These are phyloP conservation scores for Darevskia nairensis DNA, from an alignment of 2,797 vertebrate genomes.

Conservation along the genomic window DNA sequence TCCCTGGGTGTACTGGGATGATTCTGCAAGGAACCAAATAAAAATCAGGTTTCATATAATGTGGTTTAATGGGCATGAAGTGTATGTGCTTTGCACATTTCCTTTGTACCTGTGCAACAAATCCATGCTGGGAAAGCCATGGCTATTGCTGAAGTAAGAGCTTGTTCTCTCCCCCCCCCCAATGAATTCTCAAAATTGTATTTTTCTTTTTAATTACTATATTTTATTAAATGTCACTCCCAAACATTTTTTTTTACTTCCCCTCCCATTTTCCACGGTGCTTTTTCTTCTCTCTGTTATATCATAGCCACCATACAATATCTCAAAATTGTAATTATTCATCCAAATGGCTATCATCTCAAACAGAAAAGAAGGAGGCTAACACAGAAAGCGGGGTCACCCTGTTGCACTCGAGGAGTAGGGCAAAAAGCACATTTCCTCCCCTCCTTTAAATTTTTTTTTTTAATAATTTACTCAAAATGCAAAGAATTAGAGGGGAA, in stretches of 20 bases:
- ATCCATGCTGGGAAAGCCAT: background rate
- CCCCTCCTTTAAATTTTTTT: too few species aligned
- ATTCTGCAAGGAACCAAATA: background rate
- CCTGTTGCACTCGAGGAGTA: conserved; percentile 23
- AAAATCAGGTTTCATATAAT: background rate
- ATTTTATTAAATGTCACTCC: too few species aligned
- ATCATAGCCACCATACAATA: too few species aligned
- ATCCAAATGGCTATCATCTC: conserved; percentile 15
- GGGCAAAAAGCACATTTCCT: conserved; percentile 42
- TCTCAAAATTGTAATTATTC: conserved; percentile 13
- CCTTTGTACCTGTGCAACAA: background rate
- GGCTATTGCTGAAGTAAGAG: conserved; percentile 21
- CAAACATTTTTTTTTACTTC: too few species aligned
- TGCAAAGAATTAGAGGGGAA: conserved; percentile 53
- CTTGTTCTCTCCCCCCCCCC: background rate
- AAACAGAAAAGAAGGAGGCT: conserved; percentile 49
- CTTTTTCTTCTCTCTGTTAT: too few species aligned
- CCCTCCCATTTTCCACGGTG: too few species aligned
- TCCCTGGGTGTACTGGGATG: background rate
- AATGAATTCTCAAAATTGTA: conserved; percentile 35
- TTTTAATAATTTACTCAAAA: too few species aligned
- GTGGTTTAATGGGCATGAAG: background rate
- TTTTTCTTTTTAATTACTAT: too few species aligned
- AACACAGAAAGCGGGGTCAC: conserved; percentile 49
- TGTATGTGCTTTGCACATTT: background rate